Evolutionary conservation across 1,140 invertebrate species (phyloP).

Genomic region (Sycobia sp.): DNA sequence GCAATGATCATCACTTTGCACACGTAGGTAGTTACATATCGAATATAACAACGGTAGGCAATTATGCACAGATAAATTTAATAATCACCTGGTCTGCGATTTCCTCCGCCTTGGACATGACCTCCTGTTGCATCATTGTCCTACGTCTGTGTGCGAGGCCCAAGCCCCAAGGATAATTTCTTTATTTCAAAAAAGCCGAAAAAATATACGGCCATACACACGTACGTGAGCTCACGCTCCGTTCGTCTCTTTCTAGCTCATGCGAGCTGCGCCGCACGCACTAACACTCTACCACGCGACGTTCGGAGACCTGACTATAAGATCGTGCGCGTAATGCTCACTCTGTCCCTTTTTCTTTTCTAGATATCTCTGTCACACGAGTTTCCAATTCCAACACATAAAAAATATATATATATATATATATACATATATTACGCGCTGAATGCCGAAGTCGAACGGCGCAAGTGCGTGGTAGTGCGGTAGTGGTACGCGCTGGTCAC

Average conservation of each 20-base stretch:
- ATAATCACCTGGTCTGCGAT: conserved; percentile 87
- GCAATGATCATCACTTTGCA: background rate
- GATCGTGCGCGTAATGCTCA: too few species aligned
- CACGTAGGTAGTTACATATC: background rate
- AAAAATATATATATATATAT: too few species aligned
- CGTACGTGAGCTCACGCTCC: conserved; percentile 8
- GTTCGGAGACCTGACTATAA: too few species aligned
- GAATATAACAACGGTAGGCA: too few species aligned
- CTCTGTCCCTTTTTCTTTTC: background rate
- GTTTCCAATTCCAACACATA: background rate
- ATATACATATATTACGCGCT: too few species aligned
- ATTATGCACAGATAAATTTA: too few species aligned
- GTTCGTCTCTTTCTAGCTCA: background rate
- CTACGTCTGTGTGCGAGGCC: background rate
- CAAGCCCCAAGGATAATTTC: too few species aligned
- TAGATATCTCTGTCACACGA: background rate
- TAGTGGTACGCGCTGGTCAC: too few species aligned
- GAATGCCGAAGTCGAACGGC: too few species aligned
- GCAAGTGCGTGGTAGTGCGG: too few species aligned
- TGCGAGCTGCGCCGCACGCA: too few species aligned
- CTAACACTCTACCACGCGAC: too few species aligned
- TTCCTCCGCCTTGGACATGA: conserved; percentile 90
- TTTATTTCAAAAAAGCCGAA: conserved; percentile 55
- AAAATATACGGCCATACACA: conserved; percentile 31
- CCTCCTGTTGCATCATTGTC: conserved; percentile 85